Percentiles rank a stretch among this genome's conserved stretches.
Conservation (phyloP, 1,140 invertebrate species). For the Chlorops oryzae region DNA sequence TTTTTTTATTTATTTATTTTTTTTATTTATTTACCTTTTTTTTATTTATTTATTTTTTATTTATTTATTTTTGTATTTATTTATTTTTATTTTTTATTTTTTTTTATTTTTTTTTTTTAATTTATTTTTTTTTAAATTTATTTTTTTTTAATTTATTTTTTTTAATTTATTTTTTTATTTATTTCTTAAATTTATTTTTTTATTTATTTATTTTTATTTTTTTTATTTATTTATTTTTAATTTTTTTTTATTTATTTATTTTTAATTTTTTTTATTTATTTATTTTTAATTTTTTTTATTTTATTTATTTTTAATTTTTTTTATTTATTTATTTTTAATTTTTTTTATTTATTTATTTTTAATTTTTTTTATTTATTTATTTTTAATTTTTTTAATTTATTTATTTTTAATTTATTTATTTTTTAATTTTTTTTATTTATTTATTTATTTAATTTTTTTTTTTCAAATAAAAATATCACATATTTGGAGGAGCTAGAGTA, state of each 20-base stretch:
- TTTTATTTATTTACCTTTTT: background rate
- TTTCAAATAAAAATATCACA: too few species aligned
- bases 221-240: conserved; percentile 4
- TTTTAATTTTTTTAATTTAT: background rate
- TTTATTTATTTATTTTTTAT: background rate
- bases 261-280: background rate
- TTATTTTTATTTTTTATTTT: background rate
- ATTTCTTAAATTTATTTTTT: background rate
- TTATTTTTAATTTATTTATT: background rate
- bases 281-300: background rate
- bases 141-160: background rate
- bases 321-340: background rate
- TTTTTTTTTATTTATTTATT: conserved; percentile 2
- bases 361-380: background rate
- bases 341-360: background rate
- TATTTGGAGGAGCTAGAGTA: too few species aligned
- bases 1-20: background rate
- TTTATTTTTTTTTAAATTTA: background rate
- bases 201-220: background rate
- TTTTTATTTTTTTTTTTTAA: background rate
- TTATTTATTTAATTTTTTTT: background rate
- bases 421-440: background rate
- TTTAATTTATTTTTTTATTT: background rate
- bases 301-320: background rate
- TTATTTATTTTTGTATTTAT: background rate